phyloP scores from a whole-genome alignment of 2,113 vertebrate species.

The Centropristis striata region DNA sequence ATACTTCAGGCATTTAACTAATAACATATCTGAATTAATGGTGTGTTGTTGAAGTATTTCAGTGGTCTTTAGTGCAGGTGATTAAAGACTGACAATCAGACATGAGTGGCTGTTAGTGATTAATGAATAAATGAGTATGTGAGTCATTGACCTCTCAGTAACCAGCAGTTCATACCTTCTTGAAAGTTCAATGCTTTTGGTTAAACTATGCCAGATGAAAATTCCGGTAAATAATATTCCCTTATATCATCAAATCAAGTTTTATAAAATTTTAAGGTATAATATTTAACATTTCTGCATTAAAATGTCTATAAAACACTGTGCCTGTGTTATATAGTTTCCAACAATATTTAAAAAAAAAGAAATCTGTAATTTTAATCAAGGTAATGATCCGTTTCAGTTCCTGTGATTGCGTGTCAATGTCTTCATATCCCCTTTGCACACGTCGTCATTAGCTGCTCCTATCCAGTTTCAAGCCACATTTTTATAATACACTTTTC shows the following conservation, averaged over 20 bases:
- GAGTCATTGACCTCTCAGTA: conserved; percentile 1
- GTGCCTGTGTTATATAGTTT: too few relatives aligned
- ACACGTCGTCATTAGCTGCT: too few relatives aligned
- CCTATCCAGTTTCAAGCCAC: too few relatives aligned
- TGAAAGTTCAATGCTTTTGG: not conserved
- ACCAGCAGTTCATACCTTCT: not conserved
- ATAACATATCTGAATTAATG: conserved; percentile 10
- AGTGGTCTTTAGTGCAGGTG: not conserved
- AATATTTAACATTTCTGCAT: too few relatives aligned
- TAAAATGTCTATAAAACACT: too few relatives aligned
- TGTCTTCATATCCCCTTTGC: too few relatives aligned
- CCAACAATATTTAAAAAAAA: too few relatives aligned
- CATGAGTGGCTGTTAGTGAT: conserved; percentile 23
- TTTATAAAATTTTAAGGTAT: not conserved
- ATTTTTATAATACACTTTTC: too few relatives aligned
- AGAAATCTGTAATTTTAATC: too few relatives aligned
- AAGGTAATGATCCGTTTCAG: too few relatives aligned
- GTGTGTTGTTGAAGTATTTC: not conserved
- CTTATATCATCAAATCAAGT: not conserved
- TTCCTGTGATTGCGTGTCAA: too few relatives aligned
- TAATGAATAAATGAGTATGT: not conserved
- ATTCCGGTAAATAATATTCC: not conserved
- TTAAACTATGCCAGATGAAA: not conserved
- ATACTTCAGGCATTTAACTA: not conserved
- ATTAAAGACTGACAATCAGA: conserved; percentile 41